Evolutionary conservation across 2,888 invertebrate genomes (phyloP), one percentile per base, ranked within the genome.

Genomic region (Cheilosia pagana): DNA sequence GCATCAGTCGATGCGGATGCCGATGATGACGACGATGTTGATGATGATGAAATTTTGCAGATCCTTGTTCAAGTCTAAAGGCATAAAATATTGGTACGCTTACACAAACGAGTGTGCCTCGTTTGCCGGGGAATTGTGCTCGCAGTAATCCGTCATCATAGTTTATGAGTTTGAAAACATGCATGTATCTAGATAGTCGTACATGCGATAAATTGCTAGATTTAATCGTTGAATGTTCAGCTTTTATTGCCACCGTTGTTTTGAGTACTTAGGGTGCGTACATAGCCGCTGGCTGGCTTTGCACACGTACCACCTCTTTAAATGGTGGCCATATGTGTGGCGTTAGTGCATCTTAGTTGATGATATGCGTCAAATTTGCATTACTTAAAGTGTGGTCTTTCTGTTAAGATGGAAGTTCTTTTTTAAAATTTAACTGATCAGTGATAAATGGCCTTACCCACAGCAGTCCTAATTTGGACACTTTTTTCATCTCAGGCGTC

Each of bases 201-300:
- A 65, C 35, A n/a, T 28, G 45, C 41, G 50, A n/a, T 41, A 35
- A 50, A 53, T 43, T 79, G 57, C 48, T 35, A 62, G 57, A 70
- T 81, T 81, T 81, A 59, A 70, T 81, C 76, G 76, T 76, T 81
- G 70, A 70, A 63, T 70, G 63, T 76, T 57, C 59, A 45, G 70
- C 39, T 70, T 81, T 81, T 75, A 81, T 63, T 81, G 75, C 74
- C 23, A 65, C 60, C 39, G 53, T 50, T 75, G 68, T 81, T 62
- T 41, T 52, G 28, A 28, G 19, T 21, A 31, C 59, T 68, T 43
- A 25, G 19, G 43, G 25, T 25, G 19, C 21, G 12, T 45, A 31
- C 21, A 28, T 25, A 4, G 41, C 60, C 31, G 14, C n/a, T 31
- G 62, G 60, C 60, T 41, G 59, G 25, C 41, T 28, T 41, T 12